Conservation (phyloP, 2,113 vertebrate species). For the Ovis canadensis region DNA sequence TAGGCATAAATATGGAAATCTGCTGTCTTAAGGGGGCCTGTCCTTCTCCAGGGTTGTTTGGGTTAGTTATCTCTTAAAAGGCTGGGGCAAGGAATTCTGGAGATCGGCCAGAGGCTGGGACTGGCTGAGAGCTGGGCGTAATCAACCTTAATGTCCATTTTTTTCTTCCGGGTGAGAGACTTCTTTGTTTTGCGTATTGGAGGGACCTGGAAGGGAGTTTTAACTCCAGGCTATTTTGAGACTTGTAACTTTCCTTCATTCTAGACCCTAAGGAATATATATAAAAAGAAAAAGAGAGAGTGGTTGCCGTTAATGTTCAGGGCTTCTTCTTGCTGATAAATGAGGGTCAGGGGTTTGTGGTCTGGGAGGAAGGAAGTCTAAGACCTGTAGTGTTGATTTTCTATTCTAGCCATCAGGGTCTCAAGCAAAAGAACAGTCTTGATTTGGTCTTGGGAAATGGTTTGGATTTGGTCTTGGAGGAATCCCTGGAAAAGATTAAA, state of each 20-base stretch:
- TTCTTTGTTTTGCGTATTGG: background rate
- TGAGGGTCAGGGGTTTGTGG: background rate
- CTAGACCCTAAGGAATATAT: background rate
- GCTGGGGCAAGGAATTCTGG: background rate
- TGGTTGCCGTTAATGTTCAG: fast-evolving
- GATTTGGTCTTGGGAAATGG: background rate
- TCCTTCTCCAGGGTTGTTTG: background rate
- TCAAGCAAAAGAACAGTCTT: background rate
- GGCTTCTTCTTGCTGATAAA: background rate
- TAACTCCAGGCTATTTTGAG: background rate
- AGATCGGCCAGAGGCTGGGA: background rate
- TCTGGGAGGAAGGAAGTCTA: background rate
- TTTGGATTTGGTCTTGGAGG: background rate
- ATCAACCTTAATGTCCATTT: background rate
- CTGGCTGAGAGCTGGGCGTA: background rate
- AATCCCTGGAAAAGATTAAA: background rate
- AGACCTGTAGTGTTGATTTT: background rate
- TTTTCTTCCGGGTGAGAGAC: background rate
- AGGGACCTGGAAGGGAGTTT: background rate
- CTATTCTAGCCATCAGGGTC: background rate
- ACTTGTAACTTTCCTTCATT: background rate
- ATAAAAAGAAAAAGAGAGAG: background rate
- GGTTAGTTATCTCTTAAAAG: background rate
- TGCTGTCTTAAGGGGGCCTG: background rate
- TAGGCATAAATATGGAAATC: background rate